Conservation (phyloP, 2,113 vertebrate species). For the Picathartes gymnocephalus region DNA sequence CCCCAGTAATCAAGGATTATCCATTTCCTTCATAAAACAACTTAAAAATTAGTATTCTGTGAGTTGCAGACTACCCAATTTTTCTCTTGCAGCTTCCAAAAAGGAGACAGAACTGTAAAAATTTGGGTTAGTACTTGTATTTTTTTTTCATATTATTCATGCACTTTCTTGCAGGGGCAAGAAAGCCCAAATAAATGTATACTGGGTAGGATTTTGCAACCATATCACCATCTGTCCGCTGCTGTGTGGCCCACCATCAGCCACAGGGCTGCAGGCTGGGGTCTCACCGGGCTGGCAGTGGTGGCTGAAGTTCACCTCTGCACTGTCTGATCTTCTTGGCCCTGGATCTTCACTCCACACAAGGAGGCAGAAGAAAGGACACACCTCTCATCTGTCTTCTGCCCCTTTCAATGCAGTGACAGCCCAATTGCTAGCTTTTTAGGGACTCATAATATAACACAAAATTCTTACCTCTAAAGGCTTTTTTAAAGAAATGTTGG, state of each 20-base stretch:
- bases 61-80: fast-evolving
- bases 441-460: neutral
- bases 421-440: neutral
- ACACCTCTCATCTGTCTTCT: neutral
- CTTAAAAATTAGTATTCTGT: neutral
- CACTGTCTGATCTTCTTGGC: fast-evolving
- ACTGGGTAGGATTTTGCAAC: neutral
- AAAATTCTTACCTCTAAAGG: neutral
- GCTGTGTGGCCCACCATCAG: neutral
- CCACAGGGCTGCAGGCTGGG: neutral
- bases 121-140: neutral
- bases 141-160: neutral
- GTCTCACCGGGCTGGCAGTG: fast-evolving
- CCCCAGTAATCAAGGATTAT: neutral
- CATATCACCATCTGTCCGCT: neutral
- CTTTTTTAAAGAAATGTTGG: neutral
- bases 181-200: neutral
- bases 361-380: neutral
- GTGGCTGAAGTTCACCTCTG: neutral
- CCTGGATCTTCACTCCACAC: neutral
- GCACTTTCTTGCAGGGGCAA: neutral
- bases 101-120: neutral
- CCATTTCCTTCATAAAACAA: neutral
- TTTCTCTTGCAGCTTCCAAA: neutral
- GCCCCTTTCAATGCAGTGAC: fast-evolving